A percentile compares a stretch with the other conserved stretches of the same genome.
phyloP scores from a whole-genome alignment of 1,140 invertebrate species.

The Papilio polyxenes region DNA sequence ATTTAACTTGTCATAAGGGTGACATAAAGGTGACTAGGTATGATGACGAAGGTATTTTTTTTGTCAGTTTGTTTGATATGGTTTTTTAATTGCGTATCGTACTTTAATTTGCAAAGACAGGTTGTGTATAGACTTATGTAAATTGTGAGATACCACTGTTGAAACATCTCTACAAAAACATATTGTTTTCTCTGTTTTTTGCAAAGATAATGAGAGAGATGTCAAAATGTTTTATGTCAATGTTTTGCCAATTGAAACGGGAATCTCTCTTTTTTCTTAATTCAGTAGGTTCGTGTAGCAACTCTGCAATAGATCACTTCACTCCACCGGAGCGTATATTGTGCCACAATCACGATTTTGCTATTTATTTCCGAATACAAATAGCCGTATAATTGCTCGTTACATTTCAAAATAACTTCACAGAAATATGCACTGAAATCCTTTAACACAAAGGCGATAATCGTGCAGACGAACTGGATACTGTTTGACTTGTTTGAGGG shows the following conservation, averaged over 20 bases:
- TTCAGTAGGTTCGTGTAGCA: slow-evolving; percentile 1
- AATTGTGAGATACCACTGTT: too few relatives aligned
- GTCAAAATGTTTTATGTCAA: not conserved
- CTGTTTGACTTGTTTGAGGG: slow-evolving; percentile 8
- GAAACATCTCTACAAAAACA: not conserved
- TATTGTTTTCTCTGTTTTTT: not conserved
- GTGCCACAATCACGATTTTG: slow-evolving; percentile 31
- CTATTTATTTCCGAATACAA: slow-evolving; percentile 37
- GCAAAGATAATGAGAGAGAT: not conserved
- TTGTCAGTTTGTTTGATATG: not conserved
- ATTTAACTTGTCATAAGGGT: not conserved
- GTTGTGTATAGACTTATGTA: too few relatives aligned
- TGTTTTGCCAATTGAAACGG: too few relatives aligned
- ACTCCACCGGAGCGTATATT: slow-evolving; percentile 6
- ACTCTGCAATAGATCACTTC: slow-evolving; percentile 6
- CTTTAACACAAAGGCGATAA: slow-evolving; percentile 17
- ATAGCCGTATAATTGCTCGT: slow-evolving; percentile 31
- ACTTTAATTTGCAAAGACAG: too few relatives aligned
- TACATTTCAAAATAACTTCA: slow-evolving; percentile 28
- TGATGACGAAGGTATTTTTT: not conserved
- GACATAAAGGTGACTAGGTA: not conserved
- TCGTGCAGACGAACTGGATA: slow-evolving; percentile 1
- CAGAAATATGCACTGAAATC: slow-evolving; percentile 3
- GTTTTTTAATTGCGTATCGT: too few relatives aligned
- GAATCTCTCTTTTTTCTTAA: not conserved